Percentiles rank a stretch among this genome's conserved stretches.
Conservation (phyloP, 1,140 invertebrate genomes). For the Propsilocerus akamusi region DNA sequence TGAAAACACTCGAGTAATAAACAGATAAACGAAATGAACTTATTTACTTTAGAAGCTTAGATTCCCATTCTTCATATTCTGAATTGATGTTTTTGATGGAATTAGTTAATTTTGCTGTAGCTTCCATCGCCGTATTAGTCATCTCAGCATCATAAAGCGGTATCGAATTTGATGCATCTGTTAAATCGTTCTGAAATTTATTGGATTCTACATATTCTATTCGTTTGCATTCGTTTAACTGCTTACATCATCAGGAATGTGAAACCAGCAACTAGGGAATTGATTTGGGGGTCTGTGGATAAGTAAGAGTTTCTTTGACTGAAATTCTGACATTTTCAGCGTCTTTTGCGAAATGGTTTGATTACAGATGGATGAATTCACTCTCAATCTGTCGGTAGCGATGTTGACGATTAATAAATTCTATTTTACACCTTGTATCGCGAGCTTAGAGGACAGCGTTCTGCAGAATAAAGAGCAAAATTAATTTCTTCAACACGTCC, state of each 20-base stretch:
- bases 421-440: too few relatives aligned
- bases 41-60: slow-evolving; percentile 37
- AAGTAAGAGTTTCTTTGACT: too few relatives aligned
- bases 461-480: too few relatives aligned
- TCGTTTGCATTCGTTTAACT: neutral
- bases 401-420: too few relatives aligned
- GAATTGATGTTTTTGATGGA: slow-evolving; percentile 36
- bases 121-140: slow-evolving; percentile 45
- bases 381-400: too few relatives aligned
- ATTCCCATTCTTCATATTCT: slow-evolving; percentile 49
- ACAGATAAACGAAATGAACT: neutral
- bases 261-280: neutral
- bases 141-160: slow-evolving; percentile 42
- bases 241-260: neutral
- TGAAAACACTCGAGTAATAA: neutral
- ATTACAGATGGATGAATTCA: too few relatives aligned
- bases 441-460: too few relatives aligned
- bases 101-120: slow-evolving; percentile 45
- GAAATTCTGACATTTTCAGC: too few relatives aligned
- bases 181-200: neutral
- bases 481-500: too few relatives aligned
- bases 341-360: too few relatives aligned
- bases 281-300: too few relatives aligned
- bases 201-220: neutral
- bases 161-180: slow-evolving; percentile 6